Evolutionary conservation across 2,113 vertebrate species (phyloP).

Genomic region (Oncorhynchus nerka): DNA sequence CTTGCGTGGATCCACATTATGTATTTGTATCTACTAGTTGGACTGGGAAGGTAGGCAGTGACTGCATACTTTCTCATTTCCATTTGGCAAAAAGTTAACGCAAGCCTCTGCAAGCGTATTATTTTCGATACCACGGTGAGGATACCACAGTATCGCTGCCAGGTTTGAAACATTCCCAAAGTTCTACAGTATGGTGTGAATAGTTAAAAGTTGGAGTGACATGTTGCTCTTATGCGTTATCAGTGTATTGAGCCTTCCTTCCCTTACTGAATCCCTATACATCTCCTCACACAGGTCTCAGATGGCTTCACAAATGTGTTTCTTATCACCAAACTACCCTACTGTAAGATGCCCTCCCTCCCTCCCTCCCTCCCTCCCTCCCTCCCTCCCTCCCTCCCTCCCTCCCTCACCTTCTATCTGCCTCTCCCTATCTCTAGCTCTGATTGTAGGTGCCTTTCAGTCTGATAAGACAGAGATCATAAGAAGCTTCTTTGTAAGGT

Average conservation of each 20-base stretch:
- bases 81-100: no score
- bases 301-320: background rate
- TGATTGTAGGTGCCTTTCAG: background rate
- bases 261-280: background rate
- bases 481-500: background rate
- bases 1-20: no score
- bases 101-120: no score
- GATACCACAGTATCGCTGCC: no score
- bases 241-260: background rate
- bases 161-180: no score
- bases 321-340: background rate
- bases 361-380: no score
- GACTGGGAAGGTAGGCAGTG: no score
- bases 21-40: no score
- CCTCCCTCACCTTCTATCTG: no score
- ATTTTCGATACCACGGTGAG: no score
- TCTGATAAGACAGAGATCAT: background rate
- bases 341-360: background rate
- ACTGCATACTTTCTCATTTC: no score
- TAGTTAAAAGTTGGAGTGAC: background rate
- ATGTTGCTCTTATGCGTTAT: background rate
- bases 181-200: background rate
- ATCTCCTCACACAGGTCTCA: background rate
- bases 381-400: no score
- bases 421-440: background rate